phyloP scores from a whole-genome alignment of 2,888 invertebrate genomes.

The Busseola fusca region DNA sequence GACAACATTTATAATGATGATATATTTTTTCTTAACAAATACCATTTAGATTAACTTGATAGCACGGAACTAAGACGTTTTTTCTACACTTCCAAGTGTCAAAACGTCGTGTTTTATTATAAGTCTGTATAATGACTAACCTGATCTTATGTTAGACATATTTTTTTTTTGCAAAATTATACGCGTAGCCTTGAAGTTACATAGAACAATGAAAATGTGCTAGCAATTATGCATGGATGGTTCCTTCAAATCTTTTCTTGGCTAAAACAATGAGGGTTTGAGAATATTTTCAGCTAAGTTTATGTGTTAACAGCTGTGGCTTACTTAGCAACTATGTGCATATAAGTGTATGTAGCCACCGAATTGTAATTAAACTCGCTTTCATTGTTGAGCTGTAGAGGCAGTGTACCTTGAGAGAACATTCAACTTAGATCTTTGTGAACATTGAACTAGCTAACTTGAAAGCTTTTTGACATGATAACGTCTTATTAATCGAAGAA shows the following conservation, averaged over 20 bases:
- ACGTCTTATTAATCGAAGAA: too few relatives aligned
- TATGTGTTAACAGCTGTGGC: constrained; percentile 5
- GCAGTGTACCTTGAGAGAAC: constrained; percentile 29
- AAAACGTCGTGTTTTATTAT: neutral
- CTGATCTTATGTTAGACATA: constrained; percentile 13
- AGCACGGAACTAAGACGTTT: neutral
- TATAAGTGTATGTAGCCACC: neutral
- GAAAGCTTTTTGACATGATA: too few relatives aligned
- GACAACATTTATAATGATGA: neutral
- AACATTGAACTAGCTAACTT: constrained; percentile 16
- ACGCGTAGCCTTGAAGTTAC: constrained; percentile 36
- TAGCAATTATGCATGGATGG: constrained; percentile 15
- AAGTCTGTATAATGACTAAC: neutral
- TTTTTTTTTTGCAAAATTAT: constrained; percentile 22
- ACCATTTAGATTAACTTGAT: constrained; percentile 17
- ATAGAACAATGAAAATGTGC: constrained; percentile 32
- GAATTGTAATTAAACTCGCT: constrained; percentile 31
- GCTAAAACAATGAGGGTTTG: neutral
- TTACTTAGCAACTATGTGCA: neutral
- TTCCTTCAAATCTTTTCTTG: constrained; percentile 14
- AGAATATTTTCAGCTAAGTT: neutral
- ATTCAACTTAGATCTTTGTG: constrained; percentile 25
- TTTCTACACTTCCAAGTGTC: neutral
- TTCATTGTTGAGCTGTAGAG: constrained; percentile 33
- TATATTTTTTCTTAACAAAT: constrained; percentile 4